Conservation (phyloP, 2,797 vertebrate genomes). For the Netta rufina region DNA sequence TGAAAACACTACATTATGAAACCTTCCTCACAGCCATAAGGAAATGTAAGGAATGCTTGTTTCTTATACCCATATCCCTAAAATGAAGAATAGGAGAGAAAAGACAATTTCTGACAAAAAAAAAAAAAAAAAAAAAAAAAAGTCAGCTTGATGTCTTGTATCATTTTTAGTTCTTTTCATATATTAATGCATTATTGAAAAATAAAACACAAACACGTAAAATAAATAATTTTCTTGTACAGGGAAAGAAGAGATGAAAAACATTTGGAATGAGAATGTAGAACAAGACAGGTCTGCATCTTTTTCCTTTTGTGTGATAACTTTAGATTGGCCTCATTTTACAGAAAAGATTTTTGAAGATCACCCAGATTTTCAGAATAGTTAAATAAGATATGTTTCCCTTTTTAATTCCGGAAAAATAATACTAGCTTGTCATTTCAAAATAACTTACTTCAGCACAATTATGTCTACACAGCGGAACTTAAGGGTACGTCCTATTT, state of each 20-base stretch:
- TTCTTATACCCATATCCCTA: neutral
- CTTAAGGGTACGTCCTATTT: neutral
- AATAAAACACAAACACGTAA: neutral
- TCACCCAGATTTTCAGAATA: neutral
- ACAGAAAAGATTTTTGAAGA: neutral
- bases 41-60: neutral
- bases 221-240: neutral
- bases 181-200: neutral
- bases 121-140: neutral
- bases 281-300: neutral
- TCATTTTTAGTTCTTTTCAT: neutral
- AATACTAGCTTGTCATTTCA: neutral
- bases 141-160: neutral
- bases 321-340: neutral
- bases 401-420: neutral
- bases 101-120: neutral
- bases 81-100: neutral
- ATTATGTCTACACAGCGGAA: neutral
- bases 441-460: neutral
- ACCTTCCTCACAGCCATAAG: neutral
- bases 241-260: neutral
- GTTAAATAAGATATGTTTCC: neutral
- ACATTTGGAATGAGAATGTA: neutral
- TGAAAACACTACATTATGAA: neutral
- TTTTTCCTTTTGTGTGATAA: neutral